These are phyloP conservation scores for Sceloporus tristichus DNA, from an alignment of 2,113 vertebrate species.

Conservation along the genomic window DNA sequence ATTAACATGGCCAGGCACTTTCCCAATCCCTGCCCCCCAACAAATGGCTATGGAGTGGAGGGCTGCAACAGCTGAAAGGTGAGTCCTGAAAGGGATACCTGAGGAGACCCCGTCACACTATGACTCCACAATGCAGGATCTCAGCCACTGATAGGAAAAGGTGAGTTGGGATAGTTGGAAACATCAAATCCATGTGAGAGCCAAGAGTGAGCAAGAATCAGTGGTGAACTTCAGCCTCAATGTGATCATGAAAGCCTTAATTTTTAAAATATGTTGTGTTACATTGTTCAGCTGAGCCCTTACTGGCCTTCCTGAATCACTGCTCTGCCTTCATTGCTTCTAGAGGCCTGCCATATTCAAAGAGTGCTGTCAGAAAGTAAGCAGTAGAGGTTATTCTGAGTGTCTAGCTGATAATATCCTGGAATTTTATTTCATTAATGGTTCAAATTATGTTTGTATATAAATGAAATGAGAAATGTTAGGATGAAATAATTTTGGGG, in stretches of 20 bases:
- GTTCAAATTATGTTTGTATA: neutral
- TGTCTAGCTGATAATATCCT: no score
- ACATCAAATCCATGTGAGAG: no score
- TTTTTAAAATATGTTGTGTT: neutral
- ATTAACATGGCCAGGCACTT: no score
- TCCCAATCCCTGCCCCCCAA: no score
- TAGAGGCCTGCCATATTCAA: neutral
- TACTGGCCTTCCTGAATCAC: neutral
- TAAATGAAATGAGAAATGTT: constrained; percentile 57
- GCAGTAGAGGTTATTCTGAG: neutral
- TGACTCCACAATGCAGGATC: no score
- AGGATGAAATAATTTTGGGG: constrained; percentile 18
- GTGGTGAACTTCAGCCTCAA: neutral
- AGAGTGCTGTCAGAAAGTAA: neutral
- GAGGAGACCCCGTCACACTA: no score
- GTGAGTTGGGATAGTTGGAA: no score
- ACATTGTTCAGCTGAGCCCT: neutral
- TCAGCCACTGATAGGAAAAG: no score
- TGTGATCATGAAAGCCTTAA: neutral
- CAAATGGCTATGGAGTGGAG: no score
- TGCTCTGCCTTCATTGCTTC: neutral
- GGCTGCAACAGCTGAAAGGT: no score
- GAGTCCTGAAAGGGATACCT: no score
- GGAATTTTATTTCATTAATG: neutral
- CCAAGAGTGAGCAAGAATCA: neutral